These are phyloP conservation scores for Camponotus pennsylvanicus DNA, from an alignment of 1,140 invertebrate genomes.

Conservation along the genomic window DNA sequence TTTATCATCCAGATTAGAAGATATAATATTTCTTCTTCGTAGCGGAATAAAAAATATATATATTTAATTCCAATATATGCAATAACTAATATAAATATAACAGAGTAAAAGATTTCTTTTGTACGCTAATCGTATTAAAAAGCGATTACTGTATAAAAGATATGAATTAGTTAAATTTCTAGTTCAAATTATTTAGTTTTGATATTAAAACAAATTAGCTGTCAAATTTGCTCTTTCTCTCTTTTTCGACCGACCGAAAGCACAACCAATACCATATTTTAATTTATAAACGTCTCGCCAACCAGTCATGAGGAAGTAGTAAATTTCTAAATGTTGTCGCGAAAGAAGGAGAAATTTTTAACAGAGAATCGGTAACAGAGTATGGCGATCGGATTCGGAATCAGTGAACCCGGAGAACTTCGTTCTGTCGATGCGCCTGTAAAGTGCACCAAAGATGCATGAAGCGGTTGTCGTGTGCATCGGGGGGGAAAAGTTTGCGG, in stretches of 20 bases:
- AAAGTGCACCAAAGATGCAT: conserved; percentile 67
- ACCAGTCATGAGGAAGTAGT: neutral
- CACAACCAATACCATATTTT: neutral
- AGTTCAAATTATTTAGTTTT: neutral
- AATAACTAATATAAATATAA: neutral
- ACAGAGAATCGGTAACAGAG: conserved; percentile 5
- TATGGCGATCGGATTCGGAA: conserved; percentile 45
- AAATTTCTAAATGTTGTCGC: conserved; percentile 47
- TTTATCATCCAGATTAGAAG: conserved; percentile 20
- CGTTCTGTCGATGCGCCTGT: conserved; percentile 47
- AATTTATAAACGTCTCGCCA: conserved; percentile 66
- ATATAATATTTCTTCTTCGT: neutral
- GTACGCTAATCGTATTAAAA: neutral
- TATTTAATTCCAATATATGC: conserved; percentile 2
- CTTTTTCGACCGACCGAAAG: neutral
- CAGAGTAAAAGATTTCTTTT: too few species aligned
- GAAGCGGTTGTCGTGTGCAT: conserved; percentile 66
- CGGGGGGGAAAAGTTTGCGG: conserved; percentile 43
- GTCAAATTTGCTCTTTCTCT: neutral
- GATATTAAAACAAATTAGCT: neutral
- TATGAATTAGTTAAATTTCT: neutral
- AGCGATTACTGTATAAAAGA: neutral
- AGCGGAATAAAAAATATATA: neutral
- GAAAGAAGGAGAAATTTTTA: conserved; percentile 62
- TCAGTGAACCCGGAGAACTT: conserved; percentile 28